Evolutionary conservation across 2,888 invertebrate genomes (phyloP).

Genomic region (Leucophora obtusa): DNA sequence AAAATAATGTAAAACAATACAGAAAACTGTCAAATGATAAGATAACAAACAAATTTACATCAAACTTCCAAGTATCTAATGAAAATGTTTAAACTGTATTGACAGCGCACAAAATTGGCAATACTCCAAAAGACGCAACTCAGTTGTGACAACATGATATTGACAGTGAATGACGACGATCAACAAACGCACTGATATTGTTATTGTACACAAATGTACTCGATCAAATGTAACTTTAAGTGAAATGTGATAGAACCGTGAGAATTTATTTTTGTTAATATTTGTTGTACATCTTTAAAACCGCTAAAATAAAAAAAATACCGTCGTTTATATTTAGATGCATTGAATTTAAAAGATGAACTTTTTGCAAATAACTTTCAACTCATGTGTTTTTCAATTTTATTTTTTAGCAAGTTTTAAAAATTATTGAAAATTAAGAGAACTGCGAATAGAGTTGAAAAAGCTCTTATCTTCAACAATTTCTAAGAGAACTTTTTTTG

Average conservation of each 20-base stretch:
- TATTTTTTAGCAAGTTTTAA: conserved; percentile 48
- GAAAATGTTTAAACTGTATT: conserved; percentile 34
- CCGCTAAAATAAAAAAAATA: conserved; percentile 14
- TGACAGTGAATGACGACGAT: conserved; percentile 53
- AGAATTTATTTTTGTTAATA: conserved; percentile 34
- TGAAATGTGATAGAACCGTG: conserved; percentile 52
- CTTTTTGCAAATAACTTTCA: conserved; percentile 42
- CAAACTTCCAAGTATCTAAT: conserved; percentile 30
- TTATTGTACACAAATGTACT: conserved; percentile 20
- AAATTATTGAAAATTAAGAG: conserved; percentile 38
- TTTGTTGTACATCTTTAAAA: background rate
- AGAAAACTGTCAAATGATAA: background rate
- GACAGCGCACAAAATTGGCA: conserved; percentile 49
- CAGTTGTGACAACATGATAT: conserved; percentile 28
- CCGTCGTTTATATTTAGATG: conserved; percentile 54
- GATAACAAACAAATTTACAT: conserved; percentile 34
- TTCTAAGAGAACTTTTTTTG: conserved; percentile 23
- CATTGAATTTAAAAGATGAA: conserved; percentile 36
- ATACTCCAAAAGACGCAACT: conserved; percentile 43
- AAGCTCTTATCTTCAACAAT: conserved; percentile 3
- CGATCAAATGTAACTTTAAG: conserved; percentile 31
- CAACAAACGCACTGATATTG: conserved; percentile 7
- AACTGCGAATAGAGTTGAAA: background rate
- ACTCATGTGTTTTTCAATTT: conserved; percentile 30
- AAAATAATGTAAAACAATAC: conserved; percentile 3